phyloP scores from a whole-genome alignment of 2,888 invertebrate species.

The Tetheella fluctuosa region DNA sequence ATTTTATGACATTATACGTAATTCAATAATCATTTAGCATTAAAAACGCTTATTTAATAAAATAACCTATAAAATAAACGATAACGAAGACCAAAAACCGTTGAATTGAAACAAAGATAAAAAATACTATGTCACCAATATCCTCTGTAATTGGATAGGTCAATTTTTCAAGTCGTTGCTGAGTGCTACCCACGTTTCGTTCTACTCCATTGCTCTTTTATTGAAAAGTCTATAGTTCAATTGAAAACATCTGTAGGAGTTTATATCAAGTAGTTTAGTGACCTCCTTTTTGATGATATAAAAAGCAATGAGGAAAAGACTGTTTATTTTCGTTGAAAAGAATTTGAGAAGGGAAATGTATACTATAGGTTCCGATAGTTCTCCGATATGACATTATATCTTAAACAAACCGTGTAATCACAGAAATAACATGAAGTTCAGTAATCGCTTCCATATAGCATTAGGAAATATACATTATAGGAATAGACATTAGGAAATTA shows the following conservation, averaged over 20 bases:
- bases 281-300: too few species aligned
- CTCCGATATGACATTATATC: background rate
- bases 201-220: background rate
- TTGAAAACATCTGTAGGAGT: background rate
- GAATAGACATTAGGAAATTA: conserved; percentile 17
- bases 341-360: background rate
- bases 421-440: background rate
- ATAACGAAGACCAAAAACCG: background rate
- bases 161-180: background rate
- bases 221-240: background rate
- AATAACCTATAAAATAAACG: background rate
- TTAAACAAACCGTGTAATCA: background rate
- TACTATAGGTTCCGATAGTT: background rate
- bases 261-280: too few species aligned
- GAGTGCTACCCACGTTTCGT: background rate
- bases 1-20: background rate
- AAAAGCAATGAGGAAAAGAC: too few species aligned
- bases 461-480: conserved; percentile 22
- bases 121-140: background rate
- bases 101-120: background rate
- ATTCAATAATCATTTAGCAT: background rate
- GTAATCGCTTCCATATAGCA: background rate
- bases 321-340: too few species aligned
- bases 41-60: background rate
- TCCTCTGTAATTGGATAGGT: conserved; percentile 3